Percentiles rank a stretch among this genome's conserved stretches.
phyloP scores from a whole-genome alignment of 2,113 vertebrate genomes.

The Hemiprocne comata region DNA sequence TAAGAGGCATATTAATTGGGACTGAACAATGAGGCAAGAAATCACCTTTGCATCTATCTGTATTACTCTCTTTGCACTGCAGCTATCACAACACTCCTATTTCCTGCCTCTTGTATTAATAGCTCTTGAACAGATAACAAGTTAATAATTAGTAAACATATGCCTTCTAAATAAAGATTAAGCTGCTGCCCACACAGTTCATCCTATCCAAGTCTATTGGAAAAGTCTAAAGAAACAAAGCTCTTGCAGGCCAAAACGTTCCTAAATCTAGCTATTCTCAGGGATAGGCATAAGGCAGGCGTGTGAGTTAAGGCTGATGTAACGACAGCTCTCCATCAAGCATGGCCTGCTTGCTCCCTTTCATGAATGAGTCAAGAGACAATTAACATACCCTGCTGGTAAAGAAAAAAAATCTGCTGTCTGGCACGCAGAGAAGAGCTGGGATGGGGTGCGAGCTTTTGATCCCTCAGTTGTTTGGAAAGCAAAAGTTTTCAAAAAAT shows the following conservation, averaged over 20 bases:
- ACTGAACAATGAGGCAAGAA: background rate
- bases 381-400: background rate
- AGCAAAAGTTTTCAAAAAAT: background rate
- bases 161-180: background rate
- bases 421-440: fast-evolving
- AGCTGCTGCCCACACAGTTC: background rate
- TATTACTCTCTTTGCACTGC: background rate
- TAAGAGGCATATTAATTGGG: background rate
- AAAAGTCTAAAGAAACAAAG: background rate
- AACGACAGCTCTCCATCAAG: fast-evolving
- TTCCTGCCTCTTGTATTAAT: background rate
- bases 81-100: background rate
- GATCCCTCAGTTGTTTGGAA: background rate
- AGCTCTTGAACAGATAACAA: background rate
- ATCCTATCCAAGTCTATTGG: background rate
- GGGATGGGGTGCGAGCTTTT: background rate
- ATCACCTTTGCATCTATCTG: background rate
- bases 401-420: background rate
- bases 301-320: background rate
- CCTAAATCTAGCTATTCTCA: background rate
- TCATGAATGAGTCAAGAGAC: background rate
- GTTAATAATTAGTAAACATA: background rate
- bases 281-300: too few species aligned
- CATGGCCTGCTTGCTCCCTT: background rate
- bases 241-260: background rate